Evolutionary conservation across 2,888 invertebrate genomes (phyloP).

Genomic region (Nephrotoma guestfalica): DNA sequence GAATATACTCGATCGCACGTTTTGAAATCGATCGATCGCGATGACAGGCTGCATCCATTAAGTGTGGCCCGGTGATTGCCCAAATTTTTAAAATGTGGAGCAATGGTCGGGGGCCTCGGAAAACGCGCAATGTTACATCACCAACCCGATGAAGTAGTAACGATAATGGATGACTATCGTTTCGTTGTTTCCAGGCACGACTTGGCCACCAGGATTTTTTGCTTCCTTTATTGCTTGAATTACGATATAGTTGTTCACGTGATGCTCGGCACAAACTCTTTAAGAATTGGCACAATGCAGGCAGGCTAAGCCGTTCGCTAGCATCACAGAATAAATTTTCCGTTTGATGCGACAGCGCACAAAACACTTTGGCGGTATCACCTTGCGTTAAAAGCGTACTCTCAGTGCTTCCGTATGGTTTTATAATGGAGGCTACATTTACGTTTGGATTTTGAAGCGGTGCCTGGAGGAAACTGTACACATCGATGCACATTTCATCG

Average conservation of each 20-base stretch:
- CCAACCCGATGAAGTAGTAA: constrained; percentile 69
- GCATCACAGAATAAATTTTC: constrained; percentile 85
- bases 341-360: constrained; percentile 76
- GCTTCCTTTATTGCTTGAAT: constrained; percentile 32
- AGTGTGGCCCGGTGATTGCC: constrained; percentile 84
- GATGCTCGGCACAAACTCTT: constrained; percentile 74
- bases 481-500: constrained; percentile 71
- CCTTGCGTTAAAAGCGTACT: constrained; percentile 52
- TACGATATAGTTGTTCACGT: constrained; percentile 47
- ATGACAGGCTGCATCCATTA: constrained; percentile 91
- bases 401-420: constrained; percentile 30
- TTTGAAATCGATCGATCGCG: constrained; percentile 79
- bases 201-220: constrained; percentile 32
- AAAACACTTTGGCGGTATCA: constrained; percentile 77
- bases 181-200: constrained; percentile 30
- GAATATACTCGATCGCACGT: constrained; percentile 81
- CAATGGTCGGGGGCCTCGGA: constrained; percentile 72
- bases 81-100: constrained; percentile 86
- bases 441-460: constrained; percentile 46
- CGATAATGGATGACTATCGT: constrained; percentile 36
- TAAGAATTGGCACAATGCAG: constrained; percentile 69
- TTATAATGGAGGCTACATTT: constrained; percentile 32
- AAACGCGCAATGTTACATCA: constrained; percentile 75
- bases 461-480: constrained; percentile 67
- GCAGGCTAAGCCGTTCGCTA: constrained; percentile 71